A percentile compares a stretch with the other conserved stretches of the same genome.
phyloP scores from a whole-genome alignment of 2,888 invertebrate species.

The Drosophila dives region DNA sequence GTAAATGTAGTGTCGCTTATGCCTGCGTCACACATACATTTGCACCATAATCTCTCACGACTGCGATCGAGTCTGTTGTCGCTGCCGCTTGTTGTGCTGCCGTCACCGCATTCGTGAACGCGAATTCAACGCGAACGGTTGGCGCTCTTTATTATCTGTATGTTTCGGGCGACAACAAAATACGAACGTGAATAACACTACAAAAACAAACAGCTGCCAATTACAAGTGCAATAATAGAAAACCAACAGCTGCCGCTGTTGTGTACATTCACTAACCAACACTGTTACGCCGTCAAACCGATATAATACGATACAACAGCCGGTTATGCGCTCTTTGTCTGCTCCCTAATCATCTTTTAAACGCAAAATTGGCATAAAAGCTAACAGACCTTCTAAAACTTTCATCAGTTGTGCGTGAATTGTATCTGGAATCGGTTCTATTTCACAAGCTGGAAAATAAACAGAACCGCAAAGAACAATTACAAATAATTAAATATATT shows the following conservation, averaged over 20 bases:
- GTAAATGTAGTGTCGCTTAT: constrained; percentile 30
- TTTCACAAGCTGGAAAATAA: not conserved
- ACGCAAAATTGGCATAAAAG: constrained; percentile 49
- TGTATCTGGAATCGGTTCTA: constrained; percentile 33
- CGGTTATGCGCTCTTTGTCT: constrained; percentile 28
- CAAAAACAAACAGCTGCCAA: constrained; percentile 47
- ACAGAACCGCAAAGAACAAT: constrained; percentile 9
- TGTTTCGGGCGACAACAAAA: constrained; percentile 24
- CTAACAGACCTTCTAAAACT: constrained; percentile 37
- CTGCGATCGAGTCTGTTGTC: constrained; percentile 31
- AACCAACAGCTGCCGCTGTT: constrained; percentile 29
- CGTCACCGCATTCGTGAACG: constrained; percentile 48
- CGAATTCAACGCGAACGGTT: constrained; percentile 51
- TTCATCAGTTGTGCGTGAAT: constrained; percentile 63
- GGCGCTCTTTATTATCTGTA: constrained; percentile 14
- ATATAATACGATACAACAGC: constrained; percentile 42
- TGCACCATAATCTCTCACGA: constrained; percentile 25
- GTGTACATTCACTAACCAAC: constrained; percentile 27
- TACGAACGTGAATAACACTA: constrained; percentile 44
- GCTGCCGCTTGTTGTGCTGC: constrained; percentile 14
- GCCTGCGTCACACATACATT: constrained; percentile 13
- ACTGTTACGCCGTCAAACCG: constrained; percentile 16
- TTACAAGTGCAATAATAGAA: constrained; percentile 32
- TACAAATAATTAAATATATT: not conserved
- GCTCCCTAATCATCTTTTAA: constrained; percentile 7